Evolutionary conservation across 1,140 invertebrate species (phyloP).

Genomic region (Lordiphosa mommai): DNA sequence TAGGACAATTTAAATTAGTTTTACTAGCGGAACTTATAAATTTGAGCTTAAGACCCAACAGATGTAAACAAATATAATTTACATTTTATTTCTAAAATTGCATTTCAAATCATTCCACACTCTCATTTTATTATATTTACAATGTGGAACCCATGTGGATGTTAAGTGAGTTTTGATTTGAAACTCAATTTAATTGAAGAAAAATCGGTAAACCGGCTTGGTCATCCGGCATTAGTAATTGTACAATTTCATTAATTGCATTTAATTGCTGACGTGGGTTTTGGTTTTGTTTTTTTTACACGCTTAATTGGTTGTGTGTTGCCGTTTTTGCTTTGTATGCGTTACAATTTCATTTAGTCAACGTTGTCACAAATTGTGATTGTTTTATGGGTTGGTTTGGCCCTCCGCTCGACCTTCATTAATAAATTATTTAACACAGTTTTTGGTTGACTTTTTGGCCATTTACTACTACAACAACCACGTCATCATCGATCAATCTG

Average conservation of each 20-base stretch:
- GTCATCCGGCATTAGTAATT: constrained; percentile 47
- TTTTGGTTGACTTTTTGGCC: too few species aligned
- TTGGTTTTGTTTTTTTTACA: constrained; percentile 30
- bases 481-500: constrained; percentile 20
- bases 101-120: too few species aligned
- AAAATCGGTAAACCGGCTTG: constrained; percentile 1
- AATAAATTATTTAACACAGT: constrained; percentile 50
- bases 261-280: constrained; percentile 63
- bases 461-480: too few species aligned
- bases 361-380: constrained; percentile 33
- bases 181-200: too few species aligned
- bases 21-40: too few species aligned
- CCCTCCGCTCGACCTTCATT: constrained; percentile 53
- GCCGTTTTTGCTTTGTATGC: constrained; percentile 15
- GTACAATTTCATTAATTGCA: constrained; percentile 72
- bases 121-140: too few species aligned
- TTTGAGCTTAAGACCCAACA: too few species aligned
- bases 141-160: neutral
- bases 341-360: constrained; percentile 63
- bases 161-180: neutral
- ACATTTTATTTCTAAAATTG: too few species aligned
- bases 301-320: constrained; percentile 28
- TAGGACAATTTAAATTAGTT: too few species aligned
- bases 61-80: too few species aligned
- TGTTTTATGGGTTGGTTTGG: constrained; percentile 7